Percentiles rank a stretch among this genome's conserved stretches.
These are phyloP conservation scores for Styela clava DNA, from an alignment of 23 tunicate species.

Conservation along the genomic window DNA sequence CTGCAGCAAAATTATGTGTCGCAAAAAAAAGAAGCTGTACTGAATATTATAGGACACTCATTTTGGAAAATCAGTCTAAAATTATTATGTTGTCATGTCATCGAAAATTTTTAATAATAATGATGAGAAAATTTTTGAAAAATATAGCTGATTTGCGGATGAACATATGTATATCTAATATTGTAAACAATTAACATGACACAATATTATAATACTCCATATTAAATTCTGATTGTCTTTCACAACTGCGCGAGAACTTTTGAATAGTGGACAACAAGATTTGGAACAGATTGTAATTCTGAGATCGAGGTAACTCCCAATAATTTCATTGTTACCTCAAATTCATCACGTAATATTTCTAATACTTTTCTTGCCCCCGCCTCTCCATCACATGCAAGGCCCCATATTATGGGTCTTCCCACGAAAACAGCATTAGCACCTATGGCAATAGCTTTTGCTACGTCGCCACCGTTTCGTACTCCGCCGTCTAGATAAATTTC, in stretches of 20 bases:
- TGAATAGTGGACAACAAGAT: constrained; percentile 15
- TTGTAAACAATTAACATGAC: too few species aligned
- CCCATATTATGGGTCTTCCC: constrained; percentile 70
- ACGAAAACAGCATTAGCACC: constrained; percentile 71
- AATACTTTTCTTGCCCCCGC: constrained; percentile 49
- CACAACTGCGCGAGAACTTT: constrained; percentile 2
- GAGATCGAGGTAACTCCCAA: constrained; percentile 38
- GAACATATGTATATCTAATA: too few species aligned
- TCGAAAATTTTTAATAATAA: too few species aligned
- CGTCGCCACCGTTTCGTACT: constrained; percentile 54
- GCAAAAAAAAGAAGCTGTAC: too few species aligned
- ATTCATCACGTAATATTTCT: constrained; percentile 47
- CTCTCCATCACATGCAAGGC: constrained; percentile 52
- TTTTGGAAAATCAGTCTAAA: too few species aligned
- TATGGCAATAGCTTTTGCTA: constrained; percentile 55
- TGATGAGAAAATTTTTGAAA: too few species aligned
- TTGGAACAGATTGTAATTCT: constrained; percentile 4
- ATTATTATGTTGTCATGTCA: too few species aligned
- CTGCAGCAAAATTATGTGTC: too few species aligned
- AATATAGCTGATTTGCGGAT: too few species aligned
- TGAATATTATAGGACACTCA: too few species aligned
- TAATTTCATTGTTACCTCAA: constrained; percentile 49
- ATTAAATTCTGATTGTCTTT: too few species aligned
- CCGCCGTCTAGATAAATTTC: constrained; percentile 71
- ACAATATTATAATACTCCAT: too few species aligned